Conservation (phyloP, 1,140 invertebrate species). For the Rhagoletis pomonella region DNA sequence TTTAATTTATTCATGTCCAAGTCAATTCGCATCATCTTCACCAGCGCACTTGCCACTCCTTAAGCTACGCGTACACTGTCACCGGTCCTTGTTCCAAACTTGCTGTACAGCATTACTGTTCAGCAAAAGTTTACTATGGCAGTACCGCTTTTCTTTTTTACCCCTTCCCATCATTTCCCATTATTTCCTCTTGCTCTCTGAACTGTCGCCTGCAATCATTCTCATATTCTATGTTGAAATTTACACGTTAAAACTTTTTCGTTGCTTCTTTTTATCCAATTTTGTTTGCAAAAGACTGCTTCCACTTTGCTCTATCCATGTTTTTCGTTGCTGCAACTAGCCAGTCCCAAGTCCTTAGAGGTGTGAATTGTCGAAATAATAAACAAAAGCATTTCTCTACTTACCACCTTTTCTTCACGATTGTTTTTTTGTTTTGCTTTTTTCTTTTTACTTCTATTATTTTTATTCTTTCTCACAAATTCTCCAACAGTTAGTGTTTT, state of each 20-base stretch:
- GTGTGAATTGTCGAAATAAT: slow-evolving; percentile 70
- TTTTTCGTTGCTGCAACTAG: slow-evolving; percentile 6
- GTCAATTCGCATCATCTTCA: neutral
- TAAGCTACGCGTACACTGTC: neutral
- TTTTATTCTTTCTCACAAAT: neutral
- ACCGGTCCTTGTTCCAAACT: too few relatives aligned
- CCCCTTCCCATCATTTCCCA: neutral
- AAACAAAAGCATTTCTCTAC: slow-evolving; percentile 62
- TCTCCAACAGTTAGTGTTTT: neutral
- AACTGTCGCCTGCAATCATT: slow-evolving; percentile 42
- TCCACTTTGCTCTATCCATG: neutral
- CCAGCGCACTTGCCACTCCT: neutral
- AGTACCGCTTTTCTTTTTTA: neutral
- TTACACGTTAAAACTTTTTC: slow-evolving; percentile 35
- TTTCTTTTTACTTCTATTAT: slow-evolving; percentile 24
- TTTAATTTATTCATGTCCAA: neutral
- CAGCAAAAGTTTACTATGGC: too few relatives aligned
- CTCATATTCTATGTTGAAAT: slow-evolving; percentile 16
- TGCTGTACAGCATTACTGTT: too few relatives aligned
- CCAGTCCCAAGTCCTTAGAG: slow-evolving; percentile 64
- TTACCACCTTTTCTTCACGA: neutral
- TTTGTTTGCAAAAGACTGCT: slow-evolving; percentile 6
- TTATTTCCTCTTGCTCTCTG: neutral
- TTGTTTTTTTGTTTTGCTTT: neutral
- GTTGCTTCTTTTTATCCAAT: neutral